Base-by-base conservation (phyloP, 2,113 vertebrate species). In the Amazona guildingii region DNA sequence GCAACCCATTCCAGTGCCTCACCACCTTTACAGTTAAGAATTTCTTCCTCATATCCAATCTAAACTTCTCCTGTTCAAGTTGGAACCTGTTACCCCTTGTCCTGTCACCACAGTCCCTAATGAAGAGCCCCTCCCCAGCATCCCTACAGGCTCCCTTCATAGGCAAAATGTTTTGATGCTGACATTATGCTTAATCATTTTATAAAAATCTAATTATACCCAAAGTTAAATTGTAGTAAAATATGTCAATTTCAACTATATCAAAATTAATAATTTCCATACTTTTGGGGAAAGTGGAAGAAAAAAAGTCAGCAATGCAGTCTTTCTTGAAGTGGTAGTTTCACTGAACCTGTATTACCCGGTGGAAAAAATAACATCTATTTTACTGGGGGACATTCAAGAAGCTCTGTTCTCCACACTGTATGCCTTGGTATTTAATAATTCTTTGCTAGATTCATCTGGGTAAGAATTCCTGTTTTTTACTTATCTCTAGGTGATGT, bases 231-330 rank as follows among this genome's bases (percentile, higher is more conserved):
- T 8, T 61, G 17, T 21, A 69, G 13, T 48, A 64, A 83, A 86
- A 77, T 63, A 12, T 31, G 19, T 13, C 37, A 69, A 83, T 70
- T 83, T 77, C 35, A 80, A 21, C 17, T 8, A 43, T 35, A 69
- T 14, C 8, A 83, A 76, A 87, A 63, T 35, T 37, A 83, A 6
- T 10, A 31, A 3, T 18, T 68, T 59, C 15, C 23, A 54, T 55
- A 74, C 3, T n/a, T 79, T 15, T 29, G 0, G 1, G 13, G 3
- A 3, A 16, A 61, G 9, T 4, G 2, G 11, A 15, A 31, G 2
- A 21, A 67, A 43, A 54, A 23, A 19, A 23, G 7, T 11, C 37
- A 88, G 7, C 21, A 83, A 48, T 11, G 31, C 0, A 43, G 9
- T 33, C 37, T 57, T 51, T 75, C 33, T 54, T 39, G 31, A 87